Evolutionary conservation across 1,140 invertebrate species (phyloP).

Genomic region (Tetraneura akinire): DNA sequence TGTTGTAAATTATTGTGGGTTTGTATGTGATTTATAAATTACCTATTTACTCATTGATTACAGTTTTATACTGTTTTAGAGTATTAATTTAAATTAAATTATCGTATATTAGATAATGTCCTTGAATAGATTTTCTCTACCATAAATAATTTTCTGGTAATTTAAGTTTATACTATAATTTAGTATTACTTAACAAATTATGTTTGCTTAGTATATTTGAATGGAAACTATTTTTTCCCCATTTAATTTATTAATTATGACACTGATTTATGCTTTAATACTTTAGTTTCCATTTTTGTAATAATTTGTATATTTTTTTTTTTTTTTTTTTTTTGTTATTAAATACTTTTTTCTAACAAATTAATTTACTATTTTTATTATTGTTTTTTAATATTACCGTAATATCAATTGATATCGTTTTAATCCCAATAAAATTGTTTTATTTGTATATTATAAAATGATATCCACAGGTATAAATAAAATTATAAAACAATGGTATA

Average conservation of each 20-base stretch:
- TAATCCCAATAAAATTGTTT: too few relatives aligned
- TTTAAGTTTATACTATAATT: background rate
- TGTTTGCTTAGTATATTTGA: background rate
- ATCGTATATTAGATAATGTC: background rate
- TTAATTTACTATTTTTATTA: conserved; percentile 24
- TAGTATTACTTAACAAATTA: background rate
- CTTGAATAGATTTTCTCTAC: background rate
- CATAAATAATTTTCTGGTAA: background rate
- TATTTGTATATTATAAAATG: too few relatives aligned
- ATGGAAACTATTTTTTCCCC: background rate
- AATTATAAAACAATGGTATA: too few relatives aligned
- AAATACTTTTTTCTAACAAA: background rate
- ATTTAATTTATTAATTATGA: background rate
- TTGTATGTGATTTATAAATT: conserved; percentile 38
- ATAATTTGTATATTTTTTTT: background rate
- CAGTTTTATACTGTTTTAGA: conserved; percentile 2
- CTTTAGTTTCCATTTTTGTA: conserved; percentile 23
- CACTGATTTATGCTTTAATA: background rate
- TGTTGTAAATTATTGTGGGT: conserved; percentile 21
- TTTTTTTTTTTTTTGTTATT: conserved; percentile 13
- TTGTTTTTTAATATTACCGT: too few relatives aligned
- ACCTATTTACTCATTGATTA: background rate
- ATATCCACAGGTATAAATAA: too few relatives aligned
- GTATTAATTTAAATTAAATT: conserved; percentile 23
- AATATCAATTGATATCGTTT: too few relatives aligned